Conservation (phyloP, 2,113 vertebrate genomes). For the Crotalus helleri region DNA sequence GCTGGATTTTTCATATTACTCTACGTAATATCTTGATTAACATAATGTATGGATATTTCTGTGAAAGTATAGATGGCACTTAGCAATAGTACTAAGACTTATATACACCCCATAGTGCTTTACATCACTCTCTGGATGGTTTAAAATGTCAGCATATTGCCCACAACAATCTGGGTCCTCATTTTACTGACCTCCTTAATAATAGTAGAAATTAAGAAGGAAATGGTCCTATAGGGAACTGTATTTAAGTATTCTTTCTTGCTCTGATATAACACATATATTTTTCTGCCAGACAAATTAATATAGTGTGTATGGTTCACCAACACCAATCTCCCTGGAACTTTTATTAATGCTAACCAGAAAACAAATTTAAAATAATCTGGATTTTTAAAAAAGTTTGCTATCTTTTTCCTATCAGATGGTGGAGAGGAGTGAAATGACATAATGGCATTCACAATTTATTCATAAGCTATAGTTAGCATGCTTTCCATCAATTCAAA, state of each 20-base stretch:
- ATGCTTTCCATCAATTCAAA: background rate
- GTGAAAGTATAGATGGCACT: background rate
- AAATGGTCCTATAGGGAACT: background rate
- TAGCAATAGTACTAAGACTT: background rate
- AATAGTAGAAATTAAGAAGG: background rate
- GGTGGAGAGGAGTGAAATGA: background rate
- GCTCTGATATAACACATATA: background rate
- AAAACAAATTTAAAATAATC: background rate
- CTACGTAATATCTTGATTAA: background rate
- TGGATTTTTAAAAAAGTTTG: background rate
- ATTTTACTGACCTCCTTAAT: background rate
- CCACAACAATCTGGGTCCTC: background rate
- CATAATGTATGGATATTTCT: background rate
- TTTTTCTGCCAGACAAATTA: background rate
- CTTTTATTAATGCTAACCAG: background rate
- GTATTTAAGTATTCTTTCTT: background rate
- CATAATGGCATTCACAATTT: background rate
- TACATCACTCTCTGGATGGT: background rate
- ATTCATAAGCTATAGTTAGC: background rate
- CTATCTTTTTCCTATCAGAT: background rate
- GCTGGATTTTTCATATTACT: background rate
- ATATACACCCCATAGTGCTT: background rate
- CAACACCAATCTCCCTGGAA: background rate
- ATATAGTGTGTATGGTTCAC: background rate
- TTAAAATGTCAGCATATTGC: background rate